Evolutionary conservation across 2,113 vertebrate genomes (phyloP), one percentile per base, ranked within the genome.

Genomic region (Colistium nudipinnis): DNA sequence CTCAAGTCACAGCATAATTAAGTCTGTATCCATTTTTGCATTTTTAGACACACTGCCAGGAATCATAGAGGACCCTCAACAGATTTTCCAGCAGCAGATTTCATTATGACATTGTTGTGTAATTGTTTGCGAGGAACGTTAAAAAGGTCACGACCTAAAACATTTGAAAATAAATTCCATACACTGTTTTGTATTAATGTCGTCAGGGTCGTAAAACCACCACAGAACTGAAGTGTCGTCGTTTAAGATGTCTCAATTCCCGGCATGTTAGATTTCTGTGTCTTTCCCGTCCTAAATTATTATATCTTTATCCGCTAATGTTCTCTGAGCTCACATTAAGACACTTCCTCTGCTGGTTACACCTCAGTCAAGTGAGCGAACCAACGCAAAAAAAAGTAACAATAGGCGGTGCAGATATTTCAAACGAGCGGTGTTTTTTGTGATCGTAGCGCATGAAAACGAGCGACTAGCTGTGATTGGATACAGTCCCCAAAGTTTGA

Each of bases 271-370:
- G 14, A 49, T 39, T 44, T 66, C 44, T 47, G 51, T 31, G 36
- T 35, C 24, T 74, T 39, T 54, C 4, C 14, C n/a, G n/a, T 31
- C 19, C 45, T 62, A 54, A 7, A 31, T 24, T 17, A 1, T 52
- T n/a, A 35, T 13, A 41, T n/a, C 27, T 67, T 24, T 7, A 61
- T 22, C 16, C 14, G 30, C 6, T 57, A 12, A 31, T 24, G 17
- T 39, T 30, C 13, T 47, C 14, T 45, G 11, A 33, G 12, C 4
- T 30, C 43, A 47, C 22, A 44, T 53, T 30, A 35, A 56, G 7
- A 55, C 41, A 55, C 11, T 17, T 61, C 11, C 13, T 61, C 55
- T 33, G 12, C 61, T 20, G 47, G 16, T 51, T 48, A 72, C 27
- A 54, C 36, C 30, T 33, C 52, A 31, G 61, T 36, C 30, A 38